Percentiles rank a stretch among this genome's conserved stretches.
These are phyloP conservation scores for Cryptocheilus praepositus DNA, from an alignment of 2,888 invertebrate species.

Conservation along the genomic window DNA sequence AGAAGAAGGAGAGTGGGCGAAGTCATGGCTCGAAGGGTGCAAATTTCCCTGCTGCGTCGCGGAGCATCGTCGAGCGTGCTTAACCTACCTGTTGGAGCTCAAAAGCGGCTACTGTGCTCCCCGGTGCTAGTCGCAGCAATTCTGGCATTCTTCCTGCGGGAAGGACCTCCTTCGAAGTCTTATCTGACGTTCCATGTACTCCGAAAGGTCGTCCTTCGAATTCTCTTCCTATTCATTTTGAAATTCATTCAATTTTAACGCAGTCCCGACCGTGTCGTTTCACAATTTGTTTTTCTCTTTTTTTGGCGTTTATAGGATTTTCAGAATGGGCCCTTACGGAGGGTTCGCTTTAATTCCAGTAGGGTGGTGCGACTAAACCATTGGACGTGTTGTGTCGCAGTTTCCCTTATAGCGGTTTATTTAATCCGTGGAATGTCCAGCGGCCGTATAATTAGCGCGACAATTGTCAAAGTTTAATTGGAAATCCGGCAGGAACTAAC, in stretches of 20 bases:
- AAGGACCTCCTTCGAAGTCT: constrained; percentile 28
- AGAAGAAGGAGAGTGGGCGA: constrained; percentile 2
- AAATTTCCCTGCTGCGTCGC: constrained; percentile 60
- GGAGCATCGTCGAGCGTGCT: constrained; percentile 61
- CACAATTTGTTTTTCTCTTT: no score
- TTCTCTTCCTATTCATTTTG: constrained; percentile 19
- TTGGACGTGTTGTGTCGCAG: neutral
- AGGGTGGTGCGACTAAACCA: no score
- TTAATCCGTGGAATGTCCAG: constrained; percentile 58
- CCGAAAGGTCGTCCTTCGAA: constrained; percentile 31
- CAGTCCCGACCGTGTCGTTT: no score
- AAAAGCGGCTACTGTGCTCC: constrained; percentile 28
- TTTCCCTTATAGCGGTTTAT: constrained; percentile 33
- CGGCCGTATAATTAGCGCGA: constrained; percentile 54
- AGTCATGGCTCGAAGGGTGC: constrained; percentile 25
- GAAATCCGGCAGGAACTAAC: constrained; percentile 49
- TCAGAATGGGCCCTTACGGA: no score
- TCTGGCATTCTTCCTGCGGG: constrained; percentile 26
- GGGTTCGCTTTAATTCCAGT: neutral
- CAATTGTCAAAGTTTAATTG: constrained; percentile 61
- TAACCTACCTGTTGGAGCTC: constrained; percentile 64
- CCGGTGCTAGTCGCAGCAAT: constrained; percentile 29
- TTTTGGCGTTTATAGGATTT: no score
- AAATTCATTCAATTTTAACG: no score
- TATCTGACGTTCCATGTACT: constrained; percentile 25